Evolutionary conservation across 2,888 invertebrate species (phyloP), one percentile per base, ranked within the genome.

Genomic region (Andrena hattorfiana): DNA sequence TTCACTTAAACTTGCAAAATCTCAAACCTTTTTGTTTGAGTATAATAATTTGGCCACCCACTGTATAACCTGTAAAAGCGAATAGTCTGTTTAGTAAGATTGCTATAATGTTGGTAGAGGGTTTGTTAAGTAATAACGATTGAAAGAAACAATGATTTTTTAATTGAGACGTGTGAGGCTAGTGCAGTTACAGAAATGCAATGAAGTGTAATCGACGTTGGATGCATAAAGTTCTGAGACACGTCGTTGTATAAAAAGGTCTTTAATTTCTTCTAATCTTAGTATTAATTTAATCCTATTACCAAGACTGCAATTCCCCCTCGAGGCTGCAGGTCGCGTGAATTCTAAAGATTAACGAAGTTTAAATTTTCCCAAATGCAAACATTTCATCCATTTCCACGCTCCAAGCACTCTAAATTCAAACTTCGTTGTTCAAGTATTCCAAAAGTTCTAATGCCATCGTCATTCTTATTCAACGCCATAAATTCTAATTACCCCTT

Each of bases 141-240:
- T 42, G 13, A 42, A 42, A 3, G 13, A 13, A 13, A 1, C 0
- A 13, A 13, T 13, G 13, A 42, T 42, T 42, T 35, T 42, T 4
- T 0, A 42, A 42, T 42, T 13, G 42, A 42, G 13, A 4, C 13
- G 1, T 42, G 42, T 13, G 42, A 67, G 35, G 28, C 73, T 67
- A 54, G 10, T 30, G 35, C 20, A 67, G 56, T 54, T 73, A n/a
- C 35, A 13, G 26, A 35, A 73, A 66, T 73, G 42, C 67, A 59
- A 67, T 73, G 56, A 59, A 66, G 42, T 56, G 56, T 30, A 73
- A 73, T 51, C 20, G 28, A 42, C 67, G 67, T 42, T 42, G 56
- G 35, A 20, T 20, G 8, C 51, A 42, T 56, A 67, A 60, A 7
- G 16, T 30, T 28, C 60, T 16, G 10, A n/a, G 51, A n/a, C 20